phyloP scores from a whole-genome alignment of 2,113 vertebrate genomes.

The Jacana jacana region DNA sequence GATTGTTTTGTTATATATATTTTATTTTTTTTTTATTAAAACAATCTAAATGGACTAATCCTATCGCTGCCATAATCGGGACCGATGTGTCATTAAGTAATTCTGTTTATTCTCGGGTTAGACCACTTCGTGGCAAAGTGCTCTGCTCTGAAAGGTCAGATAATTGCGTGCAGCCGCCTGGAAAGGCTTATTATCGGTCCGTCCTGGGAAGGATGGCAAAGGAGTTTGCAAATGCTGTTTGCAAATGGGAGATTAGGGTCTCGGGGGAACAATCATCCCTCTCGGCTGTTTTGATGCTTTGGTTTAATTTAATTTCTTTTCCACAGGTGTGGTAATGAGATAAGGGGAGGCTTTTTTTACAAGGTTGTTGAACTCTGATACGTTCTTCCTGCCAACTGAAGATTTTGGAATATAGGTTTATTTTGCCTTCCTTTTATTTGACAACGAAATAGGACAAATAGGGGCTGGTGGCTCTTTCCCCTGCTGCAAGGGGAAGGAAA shows the following conservation, averaged over 20 bases:
- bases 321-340: slow-evolving; percentile 71
- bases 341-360: slow-evolving; percentile 70
- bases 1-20: too few species aligned
- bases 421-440: background rate
- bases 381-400: slow-evolving; percentile 36
- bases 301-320: slow-evolving; percentile 66
- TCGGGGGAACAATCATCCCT: slow-evolving; percentile 63
- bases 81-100: slow-evolving; percentile 65
- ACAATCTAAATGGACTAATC: background rate
- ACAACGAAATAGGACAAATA: background rate
- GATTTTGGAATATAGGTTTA: slow-evolving; percentile 67
- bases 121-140: slow-evolving; percentile 61
- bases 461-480: background rate
- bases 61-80: slow-evolving; percentile 43
- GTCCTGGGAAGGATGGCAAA: slow-evolving; percentile 65
- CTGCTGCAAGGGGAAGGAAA: background rate
- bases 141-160: slow-evolving; percentile 72
- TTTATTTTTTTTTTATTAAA: too few species aligned
- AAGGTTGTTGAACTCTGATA: slow-evolving; percentile 62
- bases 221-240: slow-evolving; percentile 67
- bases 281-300: slow-evolving; percentile 61
- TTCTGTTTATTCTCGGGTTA: slow-evolving; percentile 70
- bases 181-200: slow-evolving; percentile 67
- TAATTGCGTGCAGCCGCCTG: slow-evolving; percentile 74
- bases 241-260: slow-evolving; percentile 74